These are phyloP conservation scores for Raja brachyura DNA, from an alignment of 2,113 vertebrate species.

Conservation along the genomic window DNA sequence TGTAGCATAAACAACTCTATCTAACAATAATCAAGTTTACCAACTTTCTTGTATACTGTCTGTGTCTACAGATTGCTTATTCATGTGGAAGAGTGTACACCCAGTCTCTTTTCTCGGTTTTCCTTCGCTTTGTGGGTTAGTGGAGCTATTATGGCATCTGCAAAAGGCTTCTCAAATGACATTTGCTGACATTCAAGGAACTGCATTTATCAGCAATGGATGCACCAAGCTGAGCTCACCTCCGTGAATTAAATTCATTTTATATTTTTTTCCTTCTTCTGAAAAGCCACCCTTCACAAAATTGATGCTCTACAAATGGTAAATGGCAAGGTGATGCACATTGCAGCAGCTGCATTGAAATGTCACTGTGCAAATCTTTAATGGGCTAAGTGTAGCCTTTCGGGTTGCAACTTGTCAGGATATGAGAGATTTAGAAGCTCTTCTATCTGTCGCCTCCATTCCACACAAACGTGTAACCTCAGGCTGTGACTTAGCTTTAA, in stretches of 20 bases:
- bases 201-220: constrained; percentile 91
- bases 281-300: constrained; percentile 70
- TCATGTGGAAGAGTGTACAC: constrained; percentile 86
- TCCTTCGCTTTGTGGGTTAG: constrained; percentile 74
- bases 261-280: constrained; percentile 80
- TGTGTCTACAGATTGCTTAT: constrained; percentile 88
- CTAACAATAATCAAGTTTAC: constrained; percentile 67
- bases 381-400: constrained; percentile 99
- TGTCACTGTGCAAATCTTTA: constrained; percentile 97
- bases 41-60: constrained; percentile 79
- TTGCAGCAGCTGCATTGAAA: constrained; percentile 85
- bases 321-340: constrained; percentile 81
- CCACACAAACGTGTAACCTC: constrained; percentile 71
- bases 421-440: constrained; percentile 84
- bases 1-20: constrained; percentile 58
- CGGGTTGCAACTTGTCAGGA: constrained; percentile 95
- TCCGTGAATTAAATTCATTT: constrained; percentile 85
- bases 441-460: constrained; percentile 60
- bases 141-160: constrained; percentile 82
- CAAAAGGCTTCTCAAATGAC: constrained; percentile 97
- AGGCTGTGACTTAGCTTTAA: constrained; percentile 63
- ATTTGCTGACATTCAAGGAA: constrained; percentile 99
- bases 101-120: constrained; percentile 60
- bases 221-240: constrained; percentile 66
- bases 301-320: constrained; percentile 82